A percentile compares a stretch with the other conserved stretches of the same genome.
Evolutionary conservation across 1,140 invertebrate species (phyloP).

Genomic region (Zophobas morio): DNA sequence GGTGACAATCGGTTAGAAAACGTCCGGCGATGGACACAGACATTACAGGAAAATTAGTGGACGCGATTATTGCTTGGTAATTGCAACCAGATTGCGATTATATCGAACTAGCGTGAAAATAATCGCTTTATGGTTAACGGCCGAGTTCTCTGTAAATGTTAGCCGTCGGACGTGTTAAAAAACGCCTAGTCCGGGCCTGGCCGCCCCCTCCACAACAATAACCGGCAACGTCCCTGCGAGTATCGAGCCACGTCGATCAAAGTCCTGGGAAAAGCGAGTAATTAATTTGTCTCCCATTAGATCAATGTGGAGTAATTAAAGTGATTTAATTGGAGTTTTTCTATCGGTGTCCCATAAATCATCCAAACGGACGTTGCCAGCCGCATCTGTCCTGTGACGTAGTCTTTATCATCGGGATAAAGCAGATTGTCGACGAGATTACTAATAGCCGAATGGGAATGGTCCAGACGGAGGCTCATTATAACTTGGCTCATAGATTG

Average conservation of each 20-base stretch:
- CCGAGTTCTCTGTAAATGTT: too few relatives aligned
- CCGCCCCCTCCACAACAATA: neutral
- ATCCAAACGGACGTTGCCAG: constrained; percentile 32
- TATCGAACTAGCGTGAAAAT: too few relatives aligned
- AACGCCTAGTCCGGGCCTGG: neutral
- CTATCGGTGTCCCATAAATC: constrained; percentile 16
- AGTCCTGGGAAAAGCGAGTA: constrained; percentile 39
- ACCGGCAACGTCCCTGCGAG: constrained; percentile 14
- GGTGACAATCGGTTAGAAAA: too few relatives aligned
- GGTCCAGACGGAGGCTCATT: constrained; percentile 28
- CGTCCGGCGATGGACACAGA: too few relatives aligned
- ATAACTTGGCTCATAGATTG: constrained; percentile 35
- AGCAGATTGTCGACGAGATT: constrained; percentile 37
- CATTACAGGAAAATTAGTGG: too few relatives aligned
- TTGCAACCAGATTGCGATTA: too few relatives aligned
- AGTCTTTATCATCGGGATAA: constrained; percentile 18
- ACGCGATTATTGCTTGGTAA: too few relatives aligned
- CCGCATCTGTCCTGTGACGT: constrained; percentile 38
- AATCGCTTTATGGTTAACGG: too few relatives aligned
- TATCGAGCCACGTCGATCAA: constrained; percentile 41
- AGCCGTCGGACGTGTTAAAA: neutral
- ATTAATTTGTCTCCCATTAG: constrained; percentile 54
- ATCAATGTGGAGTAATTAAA: constrained; percentile 54
- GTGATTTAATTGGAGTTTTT: constrained; percentile 47
- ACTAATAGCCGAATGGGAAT: constrained; percentile 12